Conservation (phyloP, 2,113 vertebrate species). For the Pygoscelis adeliae region DNA sequence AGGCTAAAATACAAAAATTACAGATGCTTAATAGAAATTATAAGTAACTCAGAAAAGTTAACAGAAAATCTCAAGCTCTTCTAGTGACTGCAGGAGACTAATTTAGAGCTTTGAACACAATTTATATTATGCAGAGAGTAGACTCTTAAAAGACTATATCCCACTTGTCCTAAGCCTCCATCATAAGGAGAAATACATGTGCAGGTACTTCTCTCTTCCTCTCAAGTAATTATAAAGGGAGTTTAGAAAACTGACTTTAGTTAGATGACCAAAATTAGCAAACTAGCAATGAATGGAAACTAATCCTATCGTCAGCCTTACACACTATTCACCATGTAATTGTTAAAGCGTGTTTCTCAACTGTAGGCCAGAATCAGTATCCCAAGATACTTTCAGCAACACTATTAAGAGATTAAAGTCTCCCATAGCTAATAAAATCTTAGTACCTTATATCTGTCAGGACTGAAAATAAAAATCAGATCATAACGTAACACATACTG, state of each 20-base stretch:
- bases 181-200: not conserved
- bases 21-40: not conserved
- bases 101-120: not conserved
- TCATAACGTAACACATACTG: not conserved
- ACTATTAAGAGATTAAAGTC: not conserved
- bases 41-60: not conserved
- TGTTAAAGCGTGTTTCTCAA: not conserved
- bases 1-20: not conserved
- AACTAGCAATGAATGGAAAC: not conserved
- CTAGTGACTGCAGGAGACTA: not conserved
- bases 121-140: not conserved
- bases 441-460: not conserved
- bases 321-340: not conserved
- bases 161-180: not conserved
- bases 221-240: not conserved
- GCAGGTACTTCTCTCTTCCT: not conserved
- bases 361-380: not conserved
- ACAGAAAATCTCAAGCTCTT: not conserved
- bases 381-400: not conserved
- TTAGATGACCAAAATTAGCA: not conserved
- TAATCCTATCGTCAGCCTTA: not conserved
- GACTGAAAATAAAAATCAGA: not conserved
- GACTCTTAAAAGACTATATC: not conserved
- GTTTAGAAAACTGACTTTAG: not conserved
- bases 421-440: not conserved